Evolutionary conservation across 2,113 vertebrate genomes (phyloP).

Genomic region (Todiramphus chloris): DNA sequence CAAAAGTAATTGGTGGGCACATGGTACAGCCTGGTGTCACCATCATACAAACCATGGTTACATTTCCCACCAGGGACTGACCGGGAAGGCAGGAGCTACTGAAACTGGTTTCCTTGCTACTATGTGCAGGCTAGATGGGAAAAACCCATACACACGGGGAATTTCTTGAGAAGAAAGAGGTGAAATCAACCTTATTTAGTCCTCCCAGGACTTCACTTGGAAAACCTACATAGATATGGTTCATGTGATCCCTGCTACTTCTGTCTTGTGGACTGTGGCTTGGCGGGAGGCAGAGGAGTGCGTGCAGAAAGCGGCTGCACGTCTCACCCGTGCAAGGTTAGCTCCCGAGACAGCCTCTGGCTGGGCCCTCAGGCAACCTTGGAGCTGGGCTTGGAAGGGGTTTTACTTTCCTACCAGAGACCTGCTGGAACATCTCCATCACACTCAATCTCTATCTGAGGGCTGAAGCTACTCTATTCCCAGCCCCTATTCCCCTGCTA

Average conservation of each 20-base stretch:
- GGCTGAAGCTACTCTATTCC: background rate
- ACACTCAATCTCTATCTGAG: background rate
- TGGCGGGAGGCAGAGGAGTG: background rate
- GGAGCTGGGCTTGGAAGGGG: background rate
- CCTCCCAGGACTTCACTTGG: background rate
- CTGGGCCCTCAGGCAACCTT: background rate
- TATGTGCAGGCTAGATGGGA: background rate
- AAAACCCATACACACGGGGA: background rate
- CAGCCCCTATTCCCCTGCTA: rapidly evolving
- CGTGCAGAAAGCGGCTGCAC: background rate
- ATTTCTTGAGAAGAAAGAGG: background rate
- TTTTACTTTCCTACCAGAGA: background rate
- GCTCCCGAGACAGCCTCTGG: background rate
- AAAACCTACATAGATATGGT: background rate
- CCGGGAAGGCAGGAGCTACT: background rate
- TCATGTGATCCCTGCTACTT: background rate
- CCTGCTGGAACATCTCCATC: background rate
- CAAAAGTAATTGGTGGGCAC: background rate
- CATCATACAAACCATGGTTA: background rate
- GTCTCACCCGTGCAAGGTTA: rapidly evolving
- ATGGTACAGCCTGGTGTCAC: background rate
- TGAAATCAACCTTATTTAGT: background rate
- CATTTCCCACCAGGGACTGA: background rate
- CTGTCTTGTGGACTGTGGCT: background rate
- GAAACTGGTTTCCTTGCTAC: background rate